phyloP scores from a whole-genome alignment of 1,140 invertebrate species.

The Eurosta solidaginis region DNA sequence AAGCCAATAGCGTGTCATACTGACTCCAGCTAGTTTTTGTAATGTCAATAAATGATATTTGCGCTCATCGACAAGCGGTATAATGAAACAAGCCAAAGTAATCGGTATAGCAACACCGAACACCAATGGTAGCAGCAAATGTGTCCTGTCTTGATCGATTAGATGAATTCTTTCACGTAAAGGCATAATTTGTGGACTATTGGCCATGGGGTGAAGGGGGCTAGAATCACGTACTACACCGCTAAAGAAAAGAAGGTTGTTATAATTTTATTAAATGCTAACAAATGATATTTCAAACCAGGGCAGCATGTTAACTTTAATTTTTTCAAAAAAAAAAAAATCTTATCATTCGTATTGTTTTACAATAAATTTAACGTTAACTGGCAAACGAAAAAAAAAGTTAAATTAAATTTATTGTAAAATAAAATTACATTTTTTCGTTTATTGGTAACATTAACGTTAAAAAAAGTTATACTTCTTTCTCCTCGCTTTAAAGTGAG shows the following conservation, averaged over 20 bases:
- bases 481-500: too few relatives aligned
- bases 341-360: not conserved
- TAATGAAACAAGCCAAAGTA: constrained; percentile 45
- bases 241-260: constrained; percentile 22
- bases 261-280: not conserved
- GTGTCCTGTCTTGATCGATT: constrained; percentile 47
- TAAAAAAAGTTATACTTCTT: too few relatives aligned
- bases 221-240: constrained; percentile 30
- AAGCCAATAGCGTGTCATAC: constrained; percentile 43
- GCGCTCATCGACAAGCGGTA: constrained; percentile 48
- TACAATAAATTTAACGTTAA: too few relatives aligned
- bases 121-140: constrained; percentile 43
- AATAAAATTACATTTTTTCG: not conserved
- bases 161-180: constrained; percentile 44
- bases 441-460: too few relatives aligned
- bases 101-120: constrained; percentile 47
- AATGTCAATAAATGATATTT: constrained; percentile 39
- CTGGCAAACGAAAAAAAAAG: too few relatives aligned
- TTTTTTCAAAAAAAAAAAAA: not conserved
- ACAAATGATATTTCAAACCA: not conserved
- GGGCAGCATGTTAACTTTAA: not conserved
- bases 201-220: constrained; percentile 34
- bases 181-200: constrained; percentile 43
- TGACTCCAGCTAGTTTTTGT: constrained; percentile 45
- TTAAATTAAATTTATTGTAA: not conserved